Evolutionary conservation across 92 coral and sea anemone species (phyloP), one percentile per base, ranked within the genome.

Genomic region (Actinostola sp.): DNA sequence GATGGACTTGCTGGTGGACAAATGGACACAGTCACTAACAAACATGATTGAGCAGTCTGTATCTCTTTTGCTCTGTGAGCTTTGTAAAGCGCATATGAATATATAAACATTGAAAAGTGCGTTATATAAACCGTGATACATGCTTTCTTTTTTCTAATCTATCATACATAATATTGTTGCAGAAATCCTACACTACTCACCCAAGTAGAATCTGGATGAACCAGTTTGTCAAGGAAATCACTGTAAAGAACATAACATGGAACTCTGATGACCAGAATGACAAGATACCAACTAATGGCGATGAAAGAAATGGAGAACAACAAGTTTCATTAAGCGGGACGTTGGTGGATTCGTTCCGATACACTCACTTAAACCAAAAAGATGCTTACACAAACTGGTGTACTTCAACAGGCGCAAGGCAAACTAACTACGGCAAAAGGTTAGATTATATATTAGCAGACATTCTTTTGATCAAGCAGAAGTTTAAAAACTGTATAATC

Each of bases 351-450:
- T 66, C 97, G 0, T 92, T 95, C 55, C 85, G 99, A 26, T 86
- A 80, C 42, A 86, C 92, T 31, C 90, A 95, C 55, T 94, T 94
- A n/a, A 23, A 78, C 23, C 91, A 92, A 58, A 46, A 67, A 11
- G 86, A 81, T 1, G 99, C 99, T 0, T 95, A 75, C 72, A 95
- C 99, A 0, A 92, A 93, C 72, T 95, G 99, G 99, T 88, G 90
- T 27, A 95, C 99, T 0, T 72, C 82, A 10, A 95, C 99, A 0
- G 89, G 99, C 19, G 99, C 99, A 13, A 76, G 99, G 2, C 95
- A 88, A 67, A 95, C 99, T 7, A 95, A 95, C 70, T 95, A 95
- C 24, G 99, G 99, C 28, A 95, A 87, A 17, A 77, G 99, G 27
- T 84, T 95, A 1, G 99, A 92, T 66, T 95, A 95, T 55, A 92